Evolutionary conservation across 2,113 vertebrate genomes (phyloP), one percentile per base, ranked within the genome.

Genomic region (Cnemophilus loriae): DNA sequence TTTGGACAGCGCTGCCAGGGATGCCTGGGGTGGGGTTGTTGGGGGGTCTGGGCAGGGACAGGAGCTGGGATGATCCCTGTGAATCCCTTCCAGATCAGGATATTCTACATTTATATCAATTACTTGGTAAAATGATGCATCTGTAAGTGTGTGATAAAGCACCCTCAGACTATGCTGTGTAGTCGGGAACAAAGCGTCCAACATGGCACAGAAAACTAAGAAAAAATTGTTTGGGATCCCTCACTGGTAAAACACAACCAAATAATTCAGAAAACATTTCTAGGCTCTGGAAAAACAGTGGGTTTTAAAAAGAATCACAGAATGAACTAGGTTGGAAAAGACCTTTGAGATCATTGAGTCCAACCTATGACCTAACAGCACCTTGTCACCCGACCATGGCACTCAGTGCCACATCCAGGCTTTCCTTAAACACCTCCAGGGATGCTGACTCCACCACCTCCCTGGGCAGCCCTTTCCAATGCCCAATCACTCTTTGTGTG

Each of bases 51-150:
- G 0, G 22, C 50, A 73, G 35, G 17, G 37, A 0, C 37, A 28
- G 8, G 20, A 3, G 9, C 0, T 52, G 60, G 26, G 7, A 14
- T 1, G 0, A 6, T 17, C 24, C 20, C 2, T 16, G 13, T 5
- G 37, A 10, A 23, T 24, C 39, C 27, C 4, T 44, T 4, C n/a
- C 27, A 50, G 7, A 18, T 47, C 39, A n/a, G 56, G 23, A 24
- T 28, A 41, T 21, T 13, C 16, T 6, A 42, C 13, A 13, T 10
- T 68, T n/a, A 3, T 8, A 47, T 16, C 30, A 41, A 16, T 41
- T 35, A 20, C 26, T 24, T 46, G 30, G 27, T 13, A 41, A 76
- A 76, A 64, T 0, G 12, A 42, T 10, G 10, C 9, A 33, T 15
- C 26, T 50, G 39, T 53, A 57, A 70, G 10, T 0, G 6, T 21